Evolutionary conservation across 2,797 vertebrate species (phyloP), one percentile per base, ranked within the genome.

Genomic region (Numenius phaeopus): DNA sequence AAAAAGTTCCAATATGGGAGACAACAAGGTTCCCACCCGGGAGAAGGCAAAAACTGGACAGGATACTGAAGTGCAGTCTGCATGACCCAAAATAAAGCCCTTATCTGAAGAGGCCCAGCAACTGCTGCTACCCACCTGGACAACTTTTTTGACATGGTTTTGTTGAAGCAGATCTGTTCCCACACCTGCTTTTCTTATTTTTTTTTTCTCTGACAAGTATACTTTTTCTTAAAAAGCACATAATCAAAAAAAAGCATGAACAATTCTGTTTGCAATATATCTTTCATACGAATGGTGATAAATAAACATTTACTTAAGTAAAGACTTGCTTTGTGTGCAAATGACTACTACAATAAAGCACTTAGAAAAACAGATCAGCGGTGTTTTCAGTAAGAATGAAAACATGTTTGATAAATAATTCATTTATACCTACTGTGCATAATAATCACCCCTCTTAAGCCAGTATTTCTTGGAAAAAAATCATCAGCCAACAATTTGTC

Each of bases 351-450:
- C 94, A 96, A 96, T 90, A 86, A 93, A 97, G 80, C 90, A 92
- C 88, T 95, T 95, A 78, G 76, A 96, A 97, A 96, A 90, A 87
- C 62, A 95, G 86, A 98, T 97, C 94, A 95, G 92, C 42, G 24
- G 59, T 97, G 83, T 96, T 98, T 98, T 97, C 90, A 91, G 90
- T 95, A 90, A 96, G 95, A 98, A 97, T 50, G 55, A 98, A 98
- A 98, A 97, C 85, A 97, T 96, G 96, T 98, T 97, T 98, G 96
- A 98, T 98, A 98, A 98, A 98, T 98, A 98, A 98, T 98, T 98
- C 97, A 98, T 98, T 98, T 96, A 96, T 93, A 97, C 96, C 97
- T 96, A 98, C 97, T 98, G 96, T 98, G 98, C 94, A 97, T 98
- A 98, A 97, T 97, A 98, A 98, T 98, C 88, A 87, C 81, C 97